Conservation (phyloP, 1,140 invertebrate species). For the Drosophila fuyamai region DNA sequence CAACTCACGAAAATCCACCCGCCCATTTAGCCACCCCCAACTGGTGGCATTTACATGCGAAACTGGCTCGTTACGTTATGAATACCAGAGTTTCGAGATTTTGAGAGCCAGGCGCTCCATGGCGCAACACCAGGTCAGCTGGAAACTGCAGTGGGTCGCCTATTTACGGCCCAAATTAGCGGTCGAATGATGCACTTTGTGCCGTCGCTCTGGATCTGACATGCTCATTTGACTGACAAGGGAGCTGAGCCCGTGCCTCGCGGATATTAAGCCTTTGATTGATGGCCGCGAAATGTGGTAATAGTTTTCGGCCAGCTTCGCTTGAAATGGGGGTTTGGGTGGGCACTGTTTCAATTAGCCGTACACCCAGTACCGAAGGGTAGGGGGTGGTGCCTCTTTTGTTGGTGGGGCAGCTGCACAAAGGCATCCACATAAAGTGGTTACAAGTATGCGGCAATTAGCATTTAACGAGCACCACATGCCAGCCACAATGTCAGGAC, state of each 20-base stretch:
- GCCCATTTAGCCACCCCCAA: not conserved
- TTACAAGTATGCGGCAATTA: conserved; percentile 73
- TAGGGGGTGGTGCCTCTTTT: conserved; percentile 5
- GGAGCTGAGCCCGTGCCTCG: conserved; percentile 13
- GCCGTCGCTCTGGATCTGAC: conserved; percentile 22
- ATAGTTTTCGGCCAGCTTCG: conserved; percentile 34
- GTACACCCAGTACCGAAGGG: not conserved
- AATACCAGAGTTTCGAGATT: conserved; percentile 39
- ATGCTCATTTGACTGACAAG: conserved; percentile 34
- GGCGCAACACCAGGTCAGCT: conserved; percentile 11
- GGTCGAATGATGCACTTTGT: conserved; percentile 53
- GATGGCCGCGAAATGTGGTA: conserved; percentile 45
- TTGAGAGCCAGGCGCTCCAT: not conserved
- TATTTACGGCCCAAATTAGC: conserved; percentile 59
- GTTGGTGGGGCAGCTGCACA: conserved; percentile 29
- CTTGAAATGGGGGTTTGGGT: not conserved
- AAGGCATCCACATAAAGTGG: conserved; percentile 57
- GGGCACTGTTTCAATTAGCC: conserved; percentile 36
- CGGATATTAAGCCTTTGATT: conserved; percentile 67
- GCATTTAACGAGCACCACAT: conserved; percentile 73
- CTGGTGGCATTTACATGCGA: conserved; percentile 59
- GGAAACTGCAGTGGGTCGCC: conserved; percentile 27
- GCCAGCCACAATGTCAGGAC: conserved; percentile 56
- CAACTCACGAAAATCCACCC: not conserved
- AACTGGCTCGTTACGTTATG: conserved; percentile 57